Base-by-base conservation (phyloP, 2,113 vertebrate genomes). In the Columba janthina region DNA sequence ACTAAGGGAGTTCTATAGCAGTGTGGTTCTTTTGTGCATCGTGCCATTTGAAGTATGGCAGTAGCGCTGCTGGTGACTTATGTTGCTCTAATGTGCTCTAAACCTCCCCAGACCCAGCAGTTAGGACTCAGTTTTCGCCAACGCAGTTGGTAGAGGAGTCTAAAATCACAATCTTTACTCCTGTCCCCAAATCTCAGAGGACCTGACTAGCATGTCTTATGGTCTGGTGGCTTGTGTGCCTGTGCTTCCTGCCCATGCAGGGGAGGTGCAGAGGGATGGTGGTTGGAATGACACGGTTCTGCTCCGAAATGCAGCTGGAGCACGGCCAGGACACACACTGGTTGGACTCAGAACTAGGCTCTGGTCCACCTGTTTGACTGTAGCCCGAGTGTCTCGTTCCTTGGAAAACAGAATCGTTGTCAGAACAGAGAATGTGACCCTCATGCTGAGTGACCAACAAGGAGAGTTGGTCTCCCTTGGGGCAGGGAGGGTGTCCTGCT, bases 171-270 rank as follows among this genome's bases (percentile, higher is more conserved):
- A 26, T 31, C 21, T 87, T 80, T 71, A 36, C 8, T 65, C 53
- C 42, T 42, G 36, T 6, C 26, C 28, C 77, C 40, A 6, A 6
- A 6, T 29, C 64, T 88, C 75, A 48, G 51, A 80, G 77, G 57
- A 5, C 44, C 31, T 78, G 46, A 7, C 15, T 46, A 34, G 28
- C 15, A 2, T 50, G 12, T 15, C 62, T 9, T 4, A 3, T 2
- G 3, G 1, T 20, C 20, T 18, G 13, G n/a, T 21, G 54, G 1
- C 65, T 44, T 40, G 1, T 42, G 14, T 6, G 18, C 53, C 34
- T 77, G 42, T 8, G 0, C 62, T 22, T 18, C 46, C n/a, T 13
- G 31, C 38, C 38, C 4, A 0, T 0, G n/a, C 24, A 11, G 7
- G n/a, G 32, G 12, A 56, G 57, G 2, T 29, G 40, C 36, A 29